Conservation (phyloP, 2,888 invertebrate species). For the Hedychridium roseum region DNA sequence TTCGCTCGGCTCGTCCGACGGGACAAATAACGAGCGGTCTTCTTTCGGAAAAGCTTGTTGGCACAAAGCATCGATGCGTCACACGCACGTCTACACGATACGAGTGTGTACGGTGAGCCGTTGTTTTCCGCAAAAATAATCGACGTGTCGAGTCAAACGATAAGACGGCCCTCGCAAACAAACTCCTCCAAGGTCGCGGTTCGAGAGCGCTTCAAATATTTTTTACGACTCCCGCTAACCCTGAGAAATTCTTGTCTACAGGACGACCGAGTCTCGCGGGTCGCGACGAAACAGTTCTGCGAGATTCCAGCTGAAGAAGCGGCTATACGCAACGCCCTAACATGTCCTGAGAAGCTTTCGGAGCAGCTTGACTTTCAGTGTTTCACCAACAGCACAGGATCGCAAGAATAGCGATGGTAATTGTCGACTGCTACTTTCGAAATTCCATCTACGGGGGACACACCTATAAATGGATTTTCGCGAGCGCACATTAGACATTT, state of each 20-base stretch:
- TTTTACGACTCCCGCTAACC: constrained; percentile 33
- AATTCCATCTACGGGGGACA: too few species aligned
- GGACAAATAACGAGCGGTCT: too few species aligned
- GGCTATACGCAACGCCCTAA: too few species aligned
- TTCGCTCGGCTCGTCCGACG: too few species aligned
- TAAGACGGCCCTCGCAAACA: constrained; percentile 43
- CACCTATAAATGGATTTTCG: constrained; percentile 32
- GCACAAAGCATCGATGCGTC: too few species aligned
- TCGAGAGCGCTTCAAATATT: constrained; percentile 40
- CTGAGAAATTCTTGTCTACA: constrained; percentile 19
- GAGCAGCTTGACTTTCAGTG: background rate
- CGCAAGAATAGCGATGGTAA: background rate
- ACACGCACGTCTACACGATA: too few species aligned
- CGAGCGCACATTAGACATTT: constrained; percentile 33
- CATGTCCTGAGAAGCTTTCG: too few species aligned
- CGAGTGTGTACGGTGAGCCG: too few species aligned
- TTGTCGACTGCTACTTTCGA: too few species aligned
- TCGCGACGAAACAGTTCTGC: too few species aligned
- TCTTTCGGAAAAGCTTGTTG: too few species aligned
- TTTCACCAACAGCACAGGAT: background rate
- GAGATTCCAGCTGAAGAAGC: too few species aligned
- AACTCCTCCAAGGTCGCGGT: constrained; percentile 39
- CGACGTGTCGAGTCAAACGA: constrained; percentile 28
- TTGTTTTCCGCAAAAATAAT: constrained; percentile 30
- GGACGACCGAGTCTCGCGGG: constrained; percentile 4